Evolutionary conservation across 2,797 vertebrate genomes (phyloP), one percentile per base, ranked within the genome.

Genomic region (Ctenopoma kingsleyae): DNA sequence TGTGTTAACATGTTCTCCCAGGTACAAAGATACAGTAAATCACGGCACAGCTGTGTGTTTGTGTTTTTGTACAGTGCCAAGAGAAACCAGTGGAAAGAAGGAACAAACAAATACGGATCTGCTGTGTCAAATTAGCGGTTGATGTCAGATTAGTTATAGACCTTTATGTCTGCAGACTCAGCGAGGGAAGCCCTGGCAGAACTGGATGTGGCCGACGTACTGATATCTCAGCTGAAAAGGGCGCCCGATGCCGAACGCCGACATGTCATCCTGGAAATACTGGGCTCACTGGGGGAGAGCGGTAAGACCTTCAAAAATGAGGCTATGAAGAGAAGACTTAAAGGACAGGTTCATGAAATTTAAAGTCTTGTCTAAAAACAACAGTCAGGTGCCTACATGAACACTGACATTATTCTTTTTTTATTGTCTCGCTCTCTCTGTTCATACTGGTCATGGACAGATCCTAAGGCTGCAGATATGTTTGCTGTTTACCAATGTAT

Each of bases 241-340:
- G 94, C 96, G 6, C 90, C 94, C 44, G 95, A 95, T 23, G 94
- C 95, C 0, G 96, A 98, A 78, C 94, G 95, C 16, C 79, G 96
- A 51, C 96, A 97, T 74, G 89, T 96, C 58, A 94, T 98, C 64
- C 91, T 97, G 83, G 96, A 97, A 70, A 92, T 97, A 61, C 92
- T 98, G 71, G 94, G 96, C 53, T 93, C 94, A 16, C 91, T 98
- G 63, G 94, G 94, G 51, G 95, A 97, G 86, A 96, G 95, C 1
- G 96, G 96, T 97, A 88, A 94, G 94, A n/a, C 11, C 12, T 30
- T 41, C 8, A 44, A 23, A 4, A 22, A 47, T 19, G 15, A 40
- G 16, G 6, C 41, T 43, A 17, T 17, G 43, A 44, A 44, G 43
- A 19, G 6, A 16, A 15, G 2, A 11, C 8, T 3, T 17, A 32